Evolutionary conservation across 2,888 invertebrate genomes (phyloP), one percentile per base, ranked within the genome.

Genomic region (Ephialtes manifestator): DNA sequence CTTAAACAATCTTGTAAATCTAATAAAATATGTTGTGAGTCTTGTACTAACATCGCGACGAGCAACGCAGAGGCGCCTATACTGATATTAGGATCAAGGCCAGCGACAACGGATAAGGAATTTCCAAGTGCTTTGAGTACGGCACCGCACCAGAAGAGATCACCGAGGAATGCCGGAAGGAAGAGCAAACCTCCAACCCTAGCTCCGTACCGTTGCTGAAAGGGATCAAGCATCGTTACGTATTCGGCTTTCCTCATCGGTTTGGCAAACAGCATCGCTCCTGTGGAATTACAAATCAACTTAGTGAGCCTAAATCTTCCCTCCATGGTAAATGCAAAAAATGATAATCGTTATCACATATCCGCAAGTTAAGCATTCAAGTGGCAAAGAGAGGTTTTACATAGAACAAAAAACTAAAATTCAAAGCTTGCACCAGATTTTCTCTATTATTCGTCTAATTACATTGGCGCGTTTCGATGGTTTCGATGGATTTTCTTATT

Each of bases 161-260:
- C 97, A 15, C 96, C 96, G 86, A 96, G 95, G 11, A 97, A 94
- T n/a, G 97, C 96, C 11, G 97, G 97, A 48, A 97, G 94, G 88
- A 95, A 95, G 87, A 97, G 94, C 72, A 97, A 92, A 1, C 96
- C 96, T 24, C 96, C 97, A 93, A 97, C 96, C 55, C 96, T 93
- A 88, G 96, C 95, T 13, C 97, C 97, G 91, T 96, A 97, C 90
- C 95, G 95, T 88, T 95, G 95, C 93, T 97, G 96, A 92, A 97
- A 96, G 0, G 97, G 97, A 92, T 97, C 97, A 89, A 97, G 93
- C 96, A 97, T 96, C 5, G 97, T 97, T 72, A 96, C 96, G 92
- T 96, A 96, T 63, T 96, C 96, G 88, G 96, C 95, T 85, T 95
- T 95, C 78, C 97, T 94, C 97, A 97, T 97, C 88, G 96, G 96